Conservation (phyloP, 2,797 vertebrate species). For the Hippopotamyrus pictus region DNA sequence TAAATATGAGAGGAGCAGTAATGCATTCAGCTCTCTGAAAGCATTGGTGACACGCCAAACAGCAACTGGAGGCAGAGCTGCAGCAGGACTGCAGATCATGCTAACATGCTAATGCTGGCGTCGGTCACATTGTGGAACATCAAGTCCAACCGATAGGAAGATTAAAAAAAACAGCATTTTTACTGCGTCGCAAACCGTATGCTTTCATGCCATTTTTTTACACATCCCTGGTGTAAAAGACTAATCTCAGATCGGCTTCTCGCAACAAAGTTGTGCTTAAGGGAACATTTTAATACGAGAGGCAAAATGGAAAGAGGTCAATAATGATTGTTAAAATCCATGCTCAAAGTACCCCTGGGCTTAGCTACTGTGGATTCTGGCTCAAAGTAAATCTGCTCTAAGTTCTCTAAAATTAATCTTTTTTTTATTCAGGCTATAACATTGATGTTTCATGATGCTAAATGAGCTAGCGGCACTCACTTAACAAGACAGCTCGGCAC, state of each 20-base stretch:
- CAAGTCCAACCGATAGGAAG: neutral
- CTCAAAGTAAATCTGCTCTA: neutral
- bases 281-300: constrained; percentile 13
- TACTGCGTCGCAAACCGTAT: neutral
- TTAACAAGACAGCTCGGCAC: neutral
- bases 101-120: neutral
- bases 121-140: neutral
- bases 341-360: neutral
- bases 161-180: neutral
- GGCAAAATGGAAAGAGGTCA: constrained; percentile 2
- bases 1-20: neutral
- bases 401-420: neutral
- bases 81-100: neutral
- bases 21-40: neutral
- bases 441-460: constrained; percentile 5
- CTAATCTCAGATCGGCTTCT: neutral
- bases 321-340: constrained; percentile 15
- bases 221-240: neutral
- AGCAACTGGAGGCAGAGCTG: neutral
- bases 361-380: neutral
- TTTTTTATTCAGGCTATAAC: neutral
- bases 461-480: neutral
- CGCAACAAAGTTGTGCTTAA: neutral
- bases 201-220: neutral
- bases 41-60: neutral